Evolutionary conservation across 2,797 vertebrate species (phyloP), one percentile per base, ranked within the genome.

Genomic region (Rhincodon typus): DNA sequence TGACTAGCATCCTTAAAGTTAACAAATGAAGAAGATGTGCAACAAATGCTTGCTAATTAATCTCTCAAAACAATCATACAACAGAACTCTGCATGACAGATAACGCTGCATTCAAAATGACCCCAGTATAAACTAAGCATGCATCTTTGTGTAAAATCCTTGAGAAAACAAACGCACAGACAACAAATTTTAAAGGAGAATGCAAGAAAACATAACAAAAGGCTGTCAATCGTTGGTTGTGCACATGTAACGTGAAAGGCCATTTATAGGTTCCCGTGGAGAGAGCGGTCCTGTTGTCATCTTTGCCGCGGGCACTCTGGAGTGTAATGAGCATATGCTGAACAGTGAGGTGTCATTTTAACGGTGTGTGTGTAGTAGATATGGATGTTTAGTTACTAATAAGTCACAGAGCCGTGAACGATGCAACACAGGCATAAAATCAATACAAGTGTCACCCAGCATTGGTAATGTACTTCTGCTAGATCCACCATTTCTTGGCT

Each of bases 311-410:
- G 74, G 90, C 91, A 79, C 42, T 57, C n/a, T 94, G 53, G 66
- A 94, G 62, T 84, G 84, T 95, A 96, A 96, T 95, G 93, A 96
- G 94, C 95, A 96, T 53, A 93, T 86, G 90, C 95, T 94, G 90
- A 69, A 96, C 74, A 67, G 79, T 30, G 62, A 77, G 91, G 67
- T 87, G 95, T 96, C 95, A 96, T 82, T 82, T 82, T 96, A 96
- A 96, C 86, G 67, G 91, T 79, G 57, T 95, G 69, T 95, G 70
- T 77, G 70, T 95, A 94, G 94, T 94, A 30, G 79, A 94, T 82
- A 38, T 84, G 77, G 95, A 96, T 79, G 94, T 77, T 96, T 94
- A 94, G 38, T 94, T 79, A 67, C 91, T 96, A 96, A 96, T 96
- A 94, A 84, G 91, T 67, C 91, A 82, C 94, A 96, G 30, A 86